Evolutionary conservation across 2,113 vertebrate species (phyloP), one percentile per base, ranked within the genome.

Genomic region (Epinephelus moara): DNA sequence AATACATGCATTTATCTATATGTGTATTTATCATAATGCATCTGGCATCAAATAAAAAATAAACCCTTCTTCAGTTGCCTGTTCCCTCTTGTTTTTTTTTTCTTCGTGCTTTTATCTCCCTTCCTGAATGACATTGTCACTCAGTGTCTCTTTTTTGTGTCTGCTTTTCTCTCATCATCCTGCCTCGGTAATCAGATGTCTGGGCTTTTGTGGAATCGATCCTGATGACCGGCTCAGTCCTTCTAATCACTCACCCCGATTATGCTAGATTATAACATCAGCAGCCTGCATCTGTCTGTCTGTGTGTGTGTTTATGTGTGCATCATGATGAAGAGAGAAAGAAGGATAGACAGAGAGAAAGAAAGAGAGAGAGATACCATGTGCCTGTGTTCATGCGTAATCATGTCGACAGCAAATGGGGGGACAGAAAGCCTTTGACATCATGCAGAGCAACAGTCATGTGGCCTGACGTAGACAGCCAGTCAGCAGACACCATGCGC

Each of bases 401-500:
- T 90, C 88, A 25, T 64, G 59, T 55, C 14, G 19, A 75, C 74
- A 88, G 81, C 88, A 74, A 94, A 90, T 87, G 77, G 70, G 81
- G 63, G 85, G 14, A 68, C 79, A 78, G 80, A 80, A 81, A 88
- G 75, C 47, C 78, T 83, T 83, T 90, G 86, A 92, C 89, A 83
- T 92, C 94, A 94, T 92, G 90, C 93, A 88, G 82, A 75, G 86
- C 75, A 64, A 73, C 80, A 80, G 88, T 92, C 94, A 92, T 83
- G 87, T 92, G 91, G 57, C 75, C 85, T 86, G 71, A 87, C 68
- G 50, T 82, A 66, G 57, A 66, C 75, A 80, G 76, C 71, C 67
- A 84, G 81, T 80, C 80, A 90, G 86, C 80, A 89, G 79, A 85
- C 85, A 86, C 73, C 79, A 77, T 72, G 78, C 68, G 4, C 47